A percentile compares a stretch with the other conserved stretches of the same genome.
These are phyloP conservation scores for Actinostola sp. DNA, from an alignment of 92 coral and sea anemone genomes.

Conservation along the genomic window DNA sequence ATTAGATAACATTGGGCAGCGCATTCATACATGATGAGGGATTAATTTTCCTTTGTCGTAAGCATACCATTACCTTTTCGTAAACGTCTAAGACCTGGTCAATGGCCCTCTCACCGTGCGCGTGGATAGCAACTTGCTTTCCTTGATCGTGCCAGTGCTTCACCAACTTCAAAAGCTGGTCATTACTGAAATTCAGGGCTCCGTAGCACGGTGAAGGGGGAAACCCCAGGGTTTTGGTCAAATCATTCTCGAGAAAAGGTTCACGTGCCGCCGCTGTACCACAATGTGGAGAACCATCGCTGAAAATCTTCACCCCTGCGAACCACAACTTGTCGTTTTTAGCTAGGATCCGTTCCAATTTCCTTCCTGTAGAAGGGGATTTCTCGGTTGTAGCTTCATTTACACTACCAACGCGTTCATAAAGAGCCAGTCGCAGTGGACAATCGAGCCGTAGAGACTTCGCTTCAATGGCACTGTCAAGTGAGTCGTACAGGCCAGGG, in stretches of 20 bases:
- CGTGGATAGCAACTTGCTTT: conserved; percentile 71
- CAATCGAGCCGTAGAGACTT: conserved; percentile 13
- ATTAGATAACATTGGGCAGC: too few species aligned
- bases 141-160: conserved; percentile 44
- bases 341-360: not conserved
- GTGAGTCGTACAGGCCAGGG: not conserved
- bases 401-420: not conserved
- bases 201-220: conserved; percentile 60
- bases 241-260: conserved; percentile 51
- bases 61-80: conserved; percentile 48
- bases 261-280: conserved; percentile 70
- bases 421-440: conserved; percentile 54
- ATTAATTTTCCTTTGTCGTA: not conserved
- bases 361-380: not conserved
- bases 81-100: conserved; percentile 64
- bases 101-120: conserved; percentile 77
- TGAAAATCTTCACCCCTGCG: conserved; percentile 65
- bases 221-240: conserved; percentile 63
- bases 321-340: conserved; percentile 59
- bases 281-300: conserved; percentile 85
- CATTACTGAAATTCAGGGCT: conserved; percentile 24
- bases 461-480: conserved; percentile 1
- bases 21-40: not conserved
- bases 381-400: not conserved
- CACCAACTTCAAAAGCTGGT: conserved; percentile 30